A percentile compares a stretch with the other conserved stretches of the same genome.
phyloP scores from a whole-genome alignment of 1,140 invertebrate genomes.

The Eumaeus atala region DNA sequence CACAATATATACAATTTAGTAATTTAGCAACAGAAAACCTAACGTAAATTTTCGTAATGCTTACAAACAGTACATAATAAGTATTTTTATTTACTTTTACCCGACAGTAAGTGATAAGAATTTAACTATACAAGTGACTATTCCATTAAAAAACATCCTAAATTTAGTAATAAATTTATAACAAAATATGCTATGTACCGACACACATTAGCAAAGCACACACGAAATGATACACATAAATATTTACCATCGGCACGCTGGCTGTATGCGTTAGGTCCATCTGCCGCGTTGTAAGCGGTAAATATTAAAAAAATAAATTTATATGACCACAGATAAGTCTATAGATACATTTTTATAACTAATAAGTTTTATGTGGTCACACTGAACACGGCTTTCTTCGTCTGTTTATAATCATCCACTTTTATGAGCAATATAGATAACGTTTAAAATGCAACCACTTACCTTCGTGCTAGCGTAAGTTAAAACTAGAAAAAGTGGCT shows the following conservation, averaged over 20 bases:
- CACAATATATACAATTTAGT: too few species aligned
- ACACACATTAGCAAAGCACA: constrained; percentile 19
- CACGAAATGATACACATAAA: constrained; percentile 41
- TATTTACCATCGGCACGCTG: constrained; percentile 64
- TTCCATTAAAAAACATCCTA: too few species aligned
- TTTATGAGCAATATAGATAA: neutral
- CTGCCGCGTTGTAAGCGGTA: constrained; percentile 66
- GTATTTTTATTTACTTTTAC: too few species aligned
- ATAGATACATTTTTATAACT: too few species aligned
- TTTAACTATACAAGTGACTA: too few species aligned
- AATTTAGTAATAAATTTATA: too few species aligned
- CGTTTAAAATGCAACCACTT: too few species aligned
- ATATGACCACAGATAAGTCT: constrained; percentile 25
- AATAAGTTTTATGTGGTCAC: neutral
- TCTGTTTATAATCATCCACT: too few species aligned
- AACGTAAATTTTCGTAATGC: too few species aligned
- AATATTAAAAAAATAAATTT: constrained; percentile 30
- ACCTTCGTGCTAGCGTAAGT: neutral
- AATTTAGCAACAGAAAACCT: too few species aligned
- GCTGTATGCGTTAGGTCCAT: constrained; percentile 71
- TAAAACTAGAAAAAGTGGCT: neutral
- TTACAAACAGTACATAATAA: too few species aligned
- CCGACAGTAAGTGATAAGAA: too few species aligned
- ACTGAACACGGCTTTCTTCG: constrained; percentile 6
- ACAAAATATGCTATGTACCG: neutral